Percentiles rank a stretch among this genome's conserved stretches.
phyloP scores from a whole-genome alignment of 2,113 vertebrate species.

The Larimichthys polyactis region DNA sequence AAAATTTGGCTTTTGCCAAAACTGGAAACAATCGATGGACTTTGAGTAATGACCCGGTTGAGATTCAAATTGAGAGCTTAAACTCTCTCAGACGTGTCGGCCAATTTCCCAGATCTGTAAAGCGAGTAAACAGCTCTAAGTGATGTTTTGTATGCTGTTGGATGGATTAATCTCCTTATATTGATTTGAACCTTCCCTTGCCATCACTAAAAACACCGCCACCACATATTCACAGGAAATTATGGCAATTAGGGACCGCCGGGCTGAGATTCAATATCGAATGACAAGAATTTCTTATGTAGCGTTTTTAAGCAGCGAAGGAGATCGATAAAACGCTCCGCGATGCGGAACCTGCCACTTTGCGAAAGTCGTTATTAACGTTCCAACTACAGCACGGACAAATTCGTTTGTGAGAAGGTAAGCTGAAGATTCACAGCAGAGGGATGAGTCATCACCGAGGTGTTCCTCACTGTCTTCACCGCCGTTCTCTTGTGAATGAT shows the following conservation, averaged over 20 bases:
- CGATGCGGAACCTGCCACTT: slow-evolving; percentile 11
- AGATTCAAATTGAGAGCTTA: slow-evolving; percentile 52
- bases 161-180: slow-evolving; percentile 51
- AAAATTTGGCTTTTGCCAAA: slow-evolving; percentile 1
- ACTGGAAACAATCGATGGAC: slow-evolving; percentile 37
- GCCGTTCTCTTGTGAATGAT: slow-evolving; percentile 12
- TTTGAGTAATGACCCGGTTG: slow-evolving; percentile 22
- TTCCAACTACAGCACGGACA: slow-evolving; percentile 3
- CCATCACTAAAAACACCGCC: slow-evolving; percentile 45
- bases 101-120: slow-evolving; percentile 50
- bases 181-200: slow-evolving; percentile 53
- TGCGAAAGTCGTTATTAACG: not conserved
- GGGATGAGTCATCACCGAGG: not conserved
- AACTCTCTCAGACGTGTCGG: slow-evolving; percentile 20
- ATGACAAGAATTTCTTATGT: slow-evolving; percentile 9
- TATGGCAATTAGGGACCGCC: slow-evolving; percentile 33
- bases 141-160: slow-evolving; percentile 47
- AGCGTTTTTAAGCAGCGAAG: slow-evolving; percentile 12
- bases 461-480: not conserved
- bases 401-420: not conserved
- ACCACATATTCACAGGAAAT: slow-evolving; percentile 25
- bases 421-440: not conserved
- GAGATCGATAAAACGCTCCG: slow-evolving; percentile 20
- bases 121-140: slow-evolving; percentile 57
- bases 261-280: slow-evolving; percentile 19